A percentile compares a stretch with the other conserved stretches of the same genome.
Evolutionary conservation across 92 coral and sea anemone species (phyloP).

Genomic region (Epizoanthus ramosus): DNA sequence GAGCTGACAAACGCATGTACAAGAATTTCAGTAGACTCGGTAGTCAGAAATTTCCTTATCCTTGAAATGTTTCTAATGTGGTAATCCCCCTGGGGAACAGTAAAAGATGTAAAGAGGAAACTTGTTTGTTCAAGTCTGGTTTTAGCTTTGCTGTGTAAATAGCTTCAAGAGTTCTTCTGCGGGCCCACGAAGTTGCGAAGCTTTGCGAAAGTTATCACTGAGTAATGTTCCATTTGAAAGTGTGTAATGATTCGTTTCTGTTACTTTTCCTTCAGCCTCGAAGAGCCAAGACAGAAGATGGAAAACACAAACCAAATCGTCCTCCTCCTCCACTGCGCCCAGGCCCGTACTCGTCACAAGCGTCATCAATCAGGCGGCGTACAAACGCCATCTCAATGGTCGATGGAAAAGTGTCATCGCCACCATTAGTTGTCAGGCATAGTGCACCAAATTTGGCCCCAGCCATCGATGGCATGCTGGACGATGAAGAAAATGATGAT

Average conservation of each 20-base stretch:
- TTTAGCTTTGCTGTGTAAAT: too few relatives aligned
- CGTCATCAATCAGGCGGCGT: slow-evolving; percentile 61
- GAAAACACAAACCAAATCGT: slow-evolving; percentile 55
- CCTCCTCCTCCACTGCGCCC: slow-evolving; percentile 88
- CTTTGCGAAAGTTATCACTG: too few relatives aligned
- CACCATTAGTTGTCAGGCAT: slow-evolving; percentile 47
- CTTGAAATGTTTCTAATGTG: too few relatives aligned
- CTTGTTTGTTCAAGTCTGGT: too few relatives aligned
- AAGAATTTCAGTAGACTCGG: too few relatives aligned
- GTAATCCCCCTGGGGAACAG: too few relatives aligned
- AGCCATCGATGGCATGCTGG: slow-evolving; percentile 25
- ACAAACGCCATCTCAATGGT: slow-evolving; percentile 71
- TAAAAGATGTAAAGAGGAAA: too few relatives aligned
- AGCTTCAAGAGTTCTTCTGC: too few relatives aligned
- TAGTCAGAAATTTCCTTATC: too few relatives aligned
- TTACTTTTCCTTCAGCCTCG: slow-evolving; percentile 29
- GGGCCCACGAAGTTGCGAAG: too few relatives aligned
- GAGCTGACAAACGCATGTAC: too few relatives aligned
- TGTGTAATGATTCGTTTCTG: not conserved
- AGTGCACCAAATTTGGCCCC: slow-evolving; percentile 66
- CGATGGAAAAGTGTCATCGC: slow-evolving; percentile 29
- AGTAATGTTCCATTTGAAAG: too few relatives aligned
- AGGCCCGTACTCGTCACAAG: slow-evolving; percentile 47
- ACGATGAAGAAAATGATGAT: slow-evolving; percentile 10
- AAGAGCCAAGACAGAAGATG: slow-evolving; percentile 45